Base-by-base conservation (phyloP, 30 jellyfish, hydroid and myxozoan genomes). In the Aurelia sp. region DNA sequence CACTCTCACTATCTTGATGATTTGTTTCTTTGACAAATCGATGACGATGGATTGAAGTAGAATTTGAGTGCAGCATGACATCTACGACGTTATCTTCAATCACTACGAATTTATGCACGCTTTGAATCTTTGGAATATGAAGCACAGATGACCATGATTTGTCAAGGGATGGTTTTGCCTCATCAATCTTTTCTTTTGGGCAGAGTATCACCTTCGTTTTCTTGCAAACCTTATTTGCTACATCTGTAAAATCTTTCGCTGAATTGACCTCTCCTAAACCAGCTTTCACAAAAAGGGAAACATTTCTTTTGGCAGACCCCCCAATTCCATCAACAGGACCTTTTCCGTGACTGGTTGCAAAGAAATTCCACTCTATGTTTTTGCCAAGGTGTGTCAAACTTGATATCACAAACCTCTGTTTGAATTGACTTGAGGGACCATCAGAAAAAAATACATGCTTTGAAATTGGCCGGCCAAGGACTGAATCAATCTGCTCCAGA, bases 321-420 rank as follows among this genome's bases (percentile, higher is more conserved):
- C 67, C 67, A 58, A 58, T 58, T 58, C 67, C 67, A 15, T 58
- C 67, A 58, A 58, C 67, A 20, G 67, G 67, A 58, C 67, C 67
- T 11, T 58, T 58, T 11, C 67, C 69, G 15, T 59, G 69, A 27
- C 69, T 59, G 23, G 69, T 59, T 33, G 69, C 69, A 59, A 59
- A 59, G 69, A 59, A 59, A 59, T 59, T 59, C 69, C 69, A 59
- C 69, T 59, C 69, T 59, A 59, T 59, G 27, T 59, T 59, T 59
- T 59, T 59, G 69, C 69, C 69, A 59, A 59, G 69, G 69, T 59
- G 69, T 59, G 69, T 59, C 69, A 59, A 59, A 59, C 69, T 59
- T 59, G 69, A 59, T 59, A 59, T 59, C 6, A 59, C 69, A 59
- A 59, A 59, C 69, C 69, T 59, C 69, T 59, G 69, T 59, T 59